Evolutionary conservation across 2,888 invertebrate genomes (phyloP), one percentile per base, ranked within the genome.

Genomic region (Lasioglossum morio): DNA sequence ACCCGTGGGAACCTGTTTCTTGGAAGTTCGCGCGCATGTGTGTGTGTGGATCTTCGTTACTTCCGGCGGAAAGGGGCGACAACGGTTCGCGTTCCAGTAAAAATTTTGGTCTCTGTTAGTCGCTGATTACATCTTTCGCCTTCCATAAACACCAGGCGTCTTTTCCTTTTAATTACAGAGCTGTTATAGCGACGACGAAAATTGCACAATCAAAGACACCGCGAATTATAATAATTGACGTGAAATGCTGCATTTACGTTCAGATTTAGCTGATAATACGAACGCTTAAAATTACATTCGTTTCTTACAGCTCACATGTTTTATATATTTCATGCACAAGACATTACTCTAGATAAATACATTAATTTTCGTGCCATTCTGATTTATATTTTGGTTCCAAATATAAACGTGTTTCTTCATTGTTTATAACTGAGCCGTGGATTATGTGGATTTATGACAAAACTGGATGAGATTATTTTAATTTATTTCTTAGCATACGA

Each of bases 1-100:
- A 90, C 89, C 43, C 43, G 90, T 91, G 92, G 87, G 92, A 92
- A 92, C 84, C 30, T 73, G 76, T 60, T 70, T 40, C 79, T 76
- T 70, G 60, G 69, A 63, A 76, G 82, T 85, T 72, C 79, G 79
- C 81, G 53, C 81, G 34, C 3, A 34, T 34, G 46, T 30, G 79
- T 84, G 53, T 82, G 46, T 30, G 48, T 73, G 43, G 53, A 77
- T 69, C 78, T 34, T 76, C 48, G 74, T 82, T 82, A 69, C 85
- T 87, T 87, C 80, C 85, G 87, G 77, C 72, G 77, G 81, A 79
- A 79, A 74, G n/a, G 40, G 53, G 72, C 72, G 70, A 82, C 63
- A 74, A 70, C 77, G 43, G 76, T 46, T 46, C 46, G 34, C 60
- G 37, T 63, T 63, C 63, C 19, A 19, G 14, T 37, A 66, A 66